Base-by-base conservation (phyloP, 2,113 vertebrate species). In the Centrocercus urophasianus region DNA sequence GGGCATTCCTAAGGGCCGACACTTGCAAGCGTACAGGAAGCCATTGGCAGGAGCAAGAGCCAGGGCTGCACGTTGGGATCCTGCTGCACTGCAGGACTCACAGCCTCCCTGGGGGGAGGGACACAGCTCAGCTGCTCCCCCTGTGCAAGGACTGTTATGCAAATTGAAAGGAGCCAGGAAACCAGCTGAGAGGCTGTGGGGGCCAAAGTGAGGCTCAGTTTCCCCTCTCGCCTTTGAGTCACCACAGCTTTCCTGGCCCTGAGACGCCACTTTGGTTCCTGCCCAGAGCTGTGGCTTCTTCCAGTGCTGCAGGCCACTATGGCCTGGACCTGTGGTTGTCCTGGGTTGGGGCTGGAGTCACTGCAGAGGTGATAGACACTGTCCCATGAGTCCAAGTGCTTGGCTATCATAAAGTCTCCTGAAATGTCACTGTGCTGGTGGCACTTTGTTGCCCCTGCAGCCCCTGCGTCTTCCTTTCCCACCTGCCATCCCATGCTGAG, bases 81-180 rank as follows among this genome's bases (percentile, higher is more conserved):
- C 65, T 11, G 45, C 1, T 2, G 72, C 4, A 16, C 47, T 0
- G 1, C 0, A 3, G 52, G 22, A 56, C 13, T 32, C 14, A 4
- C 18, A 7, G 56, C 11, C 17, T 30, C 56, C 30, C 30, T 56
- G 54, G 52, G 30, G 30, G 56, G 17, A 30, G 50, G 8, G 25
- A 27, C 13, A 8, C 8, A 83, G 88, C 86, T 57, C 0, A 18
- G 43, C 43, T 22, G 11, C 13, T 15, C 30, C 32, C 32, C 42
- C 65, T 15, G 6, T 10, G 4, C 8, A 0, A 60, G 22, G 83
- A 13, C 47, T 64, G 54, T 94, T 93, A 90, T 4, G 20, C 69
- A 88, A 93, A 88, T 47, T 2, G 4, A 60, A 38, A 66, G 61
- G 72, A 89, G 72, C 6, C 93, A 93, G 88, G 83, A 95, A 95